Percentiles rank a stretch among this genome's conserved stretches.
Evolutionary conservation across 1,140 invertebrate genomes (phyloP).

Genomic region (Papilio polytes): DNA sequence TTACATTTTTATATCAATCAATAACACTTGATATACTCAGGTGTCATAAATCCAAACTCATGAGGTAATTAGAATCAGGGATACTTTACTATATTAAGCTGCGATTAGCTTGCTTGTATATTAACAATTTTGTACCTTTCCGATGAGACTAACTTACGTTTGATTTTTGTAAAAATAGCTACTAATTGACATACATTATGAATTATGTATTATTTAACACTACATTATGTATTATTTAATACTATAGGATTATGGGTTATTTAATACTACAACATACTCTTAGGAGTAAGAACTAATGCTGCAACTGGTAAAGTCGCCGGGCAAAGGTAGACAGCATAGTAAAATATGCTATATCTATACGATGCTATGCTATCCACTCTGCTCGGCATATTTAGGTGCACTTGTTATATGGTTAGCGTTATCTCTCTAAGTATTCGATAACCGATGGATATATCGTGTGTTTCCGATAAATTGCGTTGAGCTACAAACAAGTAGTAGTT

Average conservation of each 20-base stretch:
- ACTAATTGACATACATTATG: too few relatives aligned
- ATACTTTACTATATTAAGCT: too few relatives aligned
- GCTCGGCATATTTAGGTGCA: conserved; percentile 5
- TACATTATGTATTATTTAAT: too few relatives aligned
- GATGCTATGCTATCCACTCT: not conserved
- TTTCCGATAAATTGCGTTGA: conserved; percentile 35
- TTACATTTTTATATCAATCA: too few relatives aligned
- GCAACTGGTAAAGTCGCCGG: not conserved
- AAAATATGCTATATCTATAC: not conserved
- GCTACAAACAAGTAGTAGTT: conserved; percentile 30
- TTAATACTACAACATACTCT: not conserved
- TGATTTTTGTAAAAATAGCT: too few relatives aligned
- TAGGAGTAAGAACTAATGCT: not conserved
- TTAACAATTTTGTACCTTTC: too few relatives aligned
- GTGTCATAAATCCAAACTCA: too few relatives aligned
- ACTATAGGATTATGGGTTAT: not conserved
- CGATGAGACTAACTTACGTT: too few relatives aligned
- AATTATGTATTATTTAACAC: too few relatives aligned
- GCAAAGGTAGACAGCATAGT: not conserved
- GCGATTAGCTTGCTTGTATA: too few relatives aligned
- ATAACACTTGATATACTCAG: too few relatives aligned
- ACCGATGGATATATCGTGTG: conserved; percentile 42
- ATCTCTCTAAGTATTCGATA: conserved; percentile 50
- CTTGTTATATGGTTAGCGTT: conserved; percentile 41
- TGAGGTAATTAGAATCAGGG: too few relatives aligned